Evolutionary conservation across 2,797 vertebrate genomes (phyloP).

Genomic region (Mus caroli): DNA sequence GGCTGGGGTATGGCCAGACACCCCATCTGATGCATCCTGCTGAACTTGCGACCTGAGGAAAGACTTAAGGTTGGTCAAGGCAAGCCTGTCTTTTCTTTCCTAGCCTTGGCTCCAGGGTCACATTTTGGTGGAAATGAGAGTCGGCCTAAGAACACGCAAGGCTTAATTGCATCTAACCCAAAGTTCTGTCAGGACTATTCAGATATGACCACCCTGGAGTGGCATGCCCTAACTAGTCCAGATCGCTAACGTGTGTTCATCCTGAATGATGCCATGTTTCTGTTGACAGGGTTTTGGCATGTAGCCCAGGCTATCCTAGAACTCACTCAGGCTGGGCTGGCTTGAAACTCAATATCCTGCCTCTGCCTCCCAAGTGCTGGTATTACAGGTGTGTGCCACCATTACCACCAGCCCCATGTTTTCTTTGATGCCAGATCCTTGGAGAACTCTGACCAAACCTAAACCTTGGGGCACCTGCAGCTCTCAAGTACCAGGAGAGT

Average conservation of each 20-base stretch:
- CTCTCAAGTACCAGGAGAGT: too few species aligned
- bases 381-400: background rate
- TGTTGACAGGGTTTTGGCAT: background rate
- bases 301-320: background rate
- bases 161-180: accelerated
- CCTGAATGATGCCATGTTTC: background rate
- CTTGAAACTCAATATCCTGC: background rate
- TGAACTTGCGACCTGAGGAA: accelerated
- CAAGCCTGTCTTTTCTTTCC: background rate
- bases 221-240: background rate
- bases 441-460: background rate
- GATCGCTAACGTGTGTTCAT: accelerated
- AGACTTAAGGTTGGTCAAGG: background rate
- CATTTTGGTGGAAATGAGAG: background rate
- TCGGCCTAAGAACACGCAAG: accelerated
- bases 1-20: accelerated
- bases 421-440: background rate
- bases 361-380: background rate
- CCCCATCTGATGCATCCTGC: background rate
- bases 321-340: background rate
- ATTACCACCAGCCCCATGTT: background rate
- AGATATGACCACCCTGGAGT: background rate
- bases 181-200: accelerated
- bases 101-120: background rate
- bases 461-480: background rate